phyloP scores from a whole-genome alignment of 1,140 invertebrate species.

The Caenorhabditis tropicalis region DNA sequence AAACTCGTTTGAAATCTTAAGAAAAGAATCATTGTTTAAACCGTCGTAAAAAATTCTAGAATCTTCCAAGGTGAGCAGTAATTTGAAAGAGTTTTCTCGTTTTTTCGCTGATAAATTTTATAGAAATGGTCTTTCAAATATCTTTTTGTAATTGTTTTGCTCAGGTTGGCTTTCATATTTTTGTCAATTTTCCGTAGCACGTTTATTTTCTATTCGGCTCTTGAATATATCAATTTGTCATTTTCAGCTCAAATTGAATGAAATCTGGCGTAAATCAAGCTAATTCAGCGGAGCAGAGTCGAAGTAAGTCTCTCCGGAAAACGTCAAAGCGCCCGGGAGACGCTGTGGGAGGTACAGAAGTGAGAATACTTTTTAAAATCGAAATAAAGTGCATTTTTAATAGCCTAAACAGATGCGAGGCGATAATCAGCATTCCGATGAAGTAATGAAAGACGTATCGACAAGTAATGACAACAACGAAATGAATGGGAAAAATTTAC shows the following conservation, averaged over 20 bases:
- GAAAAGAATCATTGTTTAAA: no score
- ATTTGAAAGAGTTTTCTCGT: neutral
- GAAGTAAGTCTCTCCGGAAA: slow-evolving; percentile 12
- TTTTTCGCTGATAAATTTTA: neutral
- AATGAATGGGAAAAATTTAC: neutral
- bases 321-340: neutral
- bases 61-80: neutral
- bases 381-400: neutral
- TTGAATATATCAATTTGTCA: no score
- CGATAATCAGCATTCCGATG: neutral
- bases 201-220: no score
- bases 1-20: no score
- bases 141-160: no score
- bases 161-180: no score
- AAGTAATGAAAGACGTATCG: neutral
- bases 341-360: neutral
- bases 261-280: neutral
- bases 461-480: neutral
- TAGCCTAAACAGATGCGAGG: slow-evolving; percentile 12
- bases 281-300: neutral
- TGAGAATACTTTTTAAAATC: neutral
- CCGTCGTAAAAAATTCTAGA: no score
- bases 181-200: no score
- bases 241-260: slow-evolving; percentile 6
- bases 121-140: no score